A percentile compares a stretch with the other conserved stretches of the same genome.
These are phyloP conservation scores for Accipiter virgatus DNA, from an alignment of 2,113 vertebrate species.

Conservation along the genomic window DNA sequence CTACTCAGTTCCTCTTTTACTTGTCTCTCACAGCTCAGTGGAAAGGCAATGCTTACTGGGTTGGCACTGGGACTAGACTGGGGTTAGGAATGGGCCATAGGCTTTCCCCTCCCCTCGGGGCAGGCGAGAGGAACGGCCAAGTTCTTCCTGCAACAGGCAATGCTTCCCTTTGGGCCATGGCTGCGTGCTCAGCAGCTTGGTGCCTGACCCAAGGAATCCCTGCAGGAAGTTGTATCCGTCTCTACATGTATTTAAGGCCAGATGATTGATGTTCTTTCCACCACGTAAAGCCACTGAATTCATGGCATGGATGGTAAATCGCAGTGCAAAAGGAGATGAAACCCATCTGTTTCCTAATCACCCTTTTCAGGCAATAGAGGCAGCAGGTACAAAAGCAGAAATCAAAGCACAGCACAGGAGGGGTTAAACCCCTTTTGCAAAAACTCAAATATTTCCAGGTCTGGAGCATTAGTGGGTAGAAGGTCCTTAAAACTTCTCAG, in stretches of 20 bases:
- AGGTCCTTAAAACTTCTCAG: not conserved
- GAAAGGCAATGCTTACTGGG: not conserved
- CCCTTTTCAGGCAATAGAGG: not conserved
- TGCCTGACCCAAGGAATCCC: not conserved
- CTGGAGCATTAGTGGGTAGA: not conserved
- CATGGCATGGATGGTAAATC: not conserved
- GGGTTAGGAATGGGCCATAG: accelerated
- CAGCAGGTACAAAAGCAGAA: not conserved
- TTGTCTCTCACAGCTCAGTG: not conserved
- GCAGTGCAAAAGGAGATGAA: not conserved
- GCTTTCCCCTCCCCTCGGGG: not conserved
- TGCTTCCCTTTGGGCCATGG: not conserved
- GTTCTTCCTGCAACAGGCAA: not conserved
- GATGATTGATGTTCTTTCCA: not conserved
- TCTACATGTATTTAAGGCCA: not conserved
- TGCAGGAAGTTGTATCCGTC: not conserved
- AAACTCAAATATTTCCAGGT: not conserved
- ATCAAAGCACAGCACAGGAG: not conserved
- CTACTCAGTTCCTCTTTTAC: not conserved
- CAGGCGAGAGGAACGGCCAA: accelerated
- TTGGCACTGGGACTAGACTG: not conserved
- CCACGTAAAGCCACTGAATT: not conserved
- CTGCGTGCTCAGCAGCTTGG: not conserved
- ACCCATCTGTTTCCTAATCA: not conserved
- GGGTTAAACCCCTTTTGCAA: not conserved